Conservation (phyloP, 2,888 invertebrate genomes). For the Schrankia costaestrigalis region DNA sequence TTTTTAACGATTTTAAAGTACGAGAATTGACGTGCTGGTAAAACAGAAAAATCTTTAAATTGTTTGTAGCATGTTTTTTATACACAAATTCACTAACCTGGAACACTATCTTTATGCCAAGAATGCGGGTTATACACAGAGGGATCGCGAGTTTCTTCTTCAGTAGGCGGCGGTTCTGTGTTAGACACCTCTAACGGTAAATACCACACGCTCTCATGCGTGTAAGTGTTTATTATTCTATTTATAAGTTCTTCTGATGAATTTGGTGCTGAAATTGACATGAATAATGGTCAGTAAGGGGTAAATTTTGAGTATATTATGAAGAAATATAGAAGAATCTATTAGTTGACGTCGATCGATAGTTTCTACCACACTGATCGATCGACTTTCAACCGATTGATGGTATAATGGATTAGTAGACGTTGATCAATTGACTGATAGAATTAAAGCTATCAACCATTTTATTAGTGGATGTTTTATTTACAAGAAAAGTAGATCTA, state of each 20-base stretch:
- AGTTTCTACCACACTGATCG: too few species aligned
- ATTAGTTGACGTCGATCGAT: too few species aligned
- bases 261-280: slow-evolving; percentile 39
- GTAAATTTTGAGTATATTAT: not conserved
- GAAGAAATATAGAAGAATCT: not conserved
- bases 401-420: too few species aligned
- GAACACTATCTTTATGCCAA: slow-evolving; percentile 65
- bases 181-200: slow-evolving; percentile 58
- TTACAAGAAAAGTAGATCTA: too few species aligned
- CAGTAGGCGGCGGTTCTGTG: slow-evolving; percentile 36
- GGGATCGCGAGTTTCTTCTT: slow-evolving; percentile 53
- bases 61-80: not conserved
- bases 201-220: slow-evolving; percentile 77
- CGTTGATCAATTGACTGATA: too few species aligned
- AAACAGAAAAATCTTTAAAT: not conserved
- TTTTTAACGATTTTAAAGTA: too few species aligned
- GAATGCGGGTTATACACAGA: slow-evolving; percentile 62
- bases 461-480: too few species aligned
- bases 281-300: not conserved
- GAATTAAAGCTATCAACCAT: too few species aligned
- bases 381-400: too few species aligned
- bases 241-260: slow-evolving; percentile 41
- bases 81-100: slow-evolving; percentile 41
- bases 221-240: slow-evolving; percentile 63
- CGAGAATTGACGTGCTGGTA: too few species aligned